phyloP scores from a whole-genome alignment of 2,797 vertebrate species.

The Oreonectes daqikongensis region DNA sequence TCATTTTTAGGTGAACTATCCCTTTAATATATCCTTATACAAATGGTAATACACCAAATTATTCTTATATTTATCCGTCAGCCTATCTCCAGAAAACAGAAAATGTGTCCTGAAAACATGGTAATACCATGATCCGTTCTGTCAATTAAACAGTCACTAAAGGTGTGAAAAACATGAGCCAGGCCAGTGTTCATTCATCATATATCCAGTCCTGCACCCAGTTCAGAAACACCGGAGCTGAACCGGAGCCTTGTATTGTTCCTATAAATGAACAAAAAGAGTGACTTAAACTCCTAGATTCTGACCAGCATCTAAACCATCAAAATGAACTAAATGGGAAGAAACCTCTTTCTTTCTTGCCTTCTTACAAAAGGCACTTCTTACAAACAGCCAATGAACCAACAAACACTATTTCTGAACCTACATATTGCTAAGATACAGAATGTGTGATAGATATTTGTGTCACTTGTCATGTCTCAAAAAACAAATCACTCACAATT shows the following conservation, averaged over 20 bases:
- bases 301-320: neutral
- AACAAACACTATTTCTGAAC: neutral
- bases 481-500: too few relatives aligned
- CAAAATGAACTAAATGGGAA: neutral
- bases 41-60: neutral
- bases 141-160: too few relatives aligned
- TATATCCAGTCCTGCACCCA: neutral
- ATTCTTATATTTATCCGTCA: too few relatives aligned
- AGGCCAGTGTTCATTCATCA: neutral
- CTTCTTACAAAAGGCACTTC: too few relatives aligned
- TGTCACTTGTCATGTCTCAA: neutral
- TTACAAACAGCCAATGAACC: neutral
- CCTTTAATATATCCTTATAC: too few relatives aligned
- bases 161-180: neutral
- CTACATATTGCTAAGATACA: neutral
- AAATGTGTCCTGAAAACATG: neutral
- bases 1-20: too few relatives aligned
- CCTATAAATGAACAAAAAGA: conserved; percentile 7
- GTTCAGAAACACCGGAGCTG: neutral
- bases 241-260: neutral
- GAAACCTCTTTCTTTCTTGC: neutral
- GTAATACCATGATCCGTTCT: too few relatives aligned
- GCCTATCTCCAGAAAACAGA: neutral
- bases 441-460: neutral
- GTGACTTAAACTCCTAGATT: neutral